Evolutionary conservation across 2,113 vertebrate species (phyloP).

Genomic region (Neolamprologus fasciatus): DNA sequence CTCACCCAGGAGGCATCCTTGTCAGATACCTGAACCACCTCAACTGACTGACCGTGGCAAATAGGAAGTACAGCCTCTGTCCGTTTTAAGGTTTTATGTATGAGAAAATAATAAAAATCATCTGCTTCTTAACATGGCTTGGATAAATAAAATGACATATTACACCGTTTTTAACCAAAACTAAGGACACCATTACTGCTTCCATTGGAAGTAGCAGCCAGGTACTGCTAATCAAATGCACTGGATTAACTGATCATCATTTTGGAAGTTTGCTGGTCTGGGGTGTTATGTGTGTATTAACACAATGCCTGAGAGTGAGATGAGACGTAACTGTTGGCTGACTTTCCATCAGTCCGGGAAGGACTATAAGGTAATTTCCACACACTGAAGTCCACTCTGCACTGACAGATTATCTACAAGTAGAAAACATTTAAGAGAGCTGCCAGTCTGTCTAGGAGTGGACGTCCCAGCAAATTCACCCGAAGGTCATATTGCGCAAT

Average conservation of each 20-base stretch:
- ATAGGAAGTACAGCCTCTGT: background rate
- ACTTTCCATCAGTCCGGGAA: background rate
- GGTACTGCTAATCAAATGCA: background rate
- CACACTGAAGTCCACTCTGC: background rate
- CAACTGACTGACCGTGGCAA: fast-evolving
- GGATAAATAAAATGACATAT: background rate
- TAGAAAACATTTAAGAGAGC: background rate
- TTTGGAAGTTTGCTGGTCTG: background rate
- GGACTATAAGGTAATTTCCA: background rate
- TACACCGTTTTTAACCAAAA: background rate
- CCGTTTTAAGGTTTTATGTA: background rate
- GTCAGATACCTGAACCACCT: background rate
- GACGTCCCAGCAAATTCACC: background rate
- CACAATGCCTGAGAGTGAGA: background rate
- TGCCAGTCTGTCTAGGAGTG: background rate
- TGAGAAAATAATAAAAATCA: background rate
- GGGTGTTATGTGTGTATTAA: background rate
- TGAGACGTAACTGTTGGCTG: background rate
- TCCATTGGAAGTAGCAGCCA: background rate
- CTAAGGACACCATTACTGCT: background rate
- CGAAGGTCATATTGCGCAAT: background rate
- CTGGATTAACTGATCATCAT: background rate
- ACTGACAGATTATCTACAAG: background rate
- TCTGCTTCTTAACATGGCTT: background rate
- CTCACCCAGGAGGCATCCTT: background rate